Evolutionary conservation across 2,888 invertebrate species (phyloP).

Genomic region (Autographa pulchrina): DNA sequence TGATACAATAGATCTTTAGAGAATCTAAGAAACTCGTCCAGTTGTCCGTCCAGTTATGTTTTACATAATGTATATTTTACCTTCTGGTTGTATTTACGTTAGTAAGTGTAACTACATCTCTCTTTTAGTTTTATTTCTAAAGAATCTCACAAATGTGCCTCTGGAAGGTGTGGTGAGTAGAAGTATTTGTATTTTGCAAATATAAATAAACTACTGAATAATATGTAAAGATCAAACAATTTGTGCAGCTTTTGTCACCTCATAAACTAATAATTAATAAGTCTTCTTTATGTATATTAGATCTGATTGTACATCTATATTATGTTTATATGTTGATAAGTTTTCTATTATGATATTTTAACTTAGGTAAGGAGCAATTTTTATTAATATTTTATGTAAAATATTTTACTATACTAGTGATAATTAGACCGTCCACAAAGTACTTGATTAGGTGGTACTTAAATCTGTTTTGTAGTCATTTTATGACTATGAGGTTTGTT

Average conservation of each 20-base stretch:
- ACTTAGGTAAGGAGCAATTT: not conserved
- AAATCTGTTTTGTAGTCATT: no score
- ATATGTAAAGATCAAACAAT: not conserved
- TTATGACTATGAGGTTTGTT: not conserved
- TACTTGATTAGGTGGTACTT: not conserved
- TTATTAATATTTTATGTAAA: not conserved
- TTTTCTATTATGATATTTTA: not conserved
- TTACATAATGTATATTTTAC: not conserved
- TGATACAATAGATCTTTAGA: not conserved
- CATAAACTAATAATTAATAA: not conserved
- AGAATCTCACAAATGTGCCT: not conserved
- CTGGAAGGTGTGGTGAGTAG: no score
- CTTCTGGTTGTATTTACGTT: not conserved
- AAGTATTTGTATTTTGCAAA: not conserved
- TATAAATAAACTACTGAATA: not conserved
- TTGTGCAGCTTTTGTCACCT: not conserved
- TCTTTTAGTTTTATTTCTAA: not conserved
- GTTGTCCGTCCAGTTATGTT: not conserved
- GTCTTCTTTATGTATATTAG: slow-evolving; percentile 10
- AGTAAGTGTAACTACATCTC: not conserved
- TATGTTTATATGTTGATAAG: not conserved
- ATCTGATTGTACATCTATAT: not conserved
- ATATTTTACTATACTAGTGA: not conserved
- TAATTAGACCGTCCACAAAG: no score
- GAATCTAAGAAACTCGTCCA: not conserved